Evolutionary conservation across 2,888 invertebrate species (phyloP), one percentile per base, ranked within the genome.

Genomic region (Thymelicus lineola): DNA sequence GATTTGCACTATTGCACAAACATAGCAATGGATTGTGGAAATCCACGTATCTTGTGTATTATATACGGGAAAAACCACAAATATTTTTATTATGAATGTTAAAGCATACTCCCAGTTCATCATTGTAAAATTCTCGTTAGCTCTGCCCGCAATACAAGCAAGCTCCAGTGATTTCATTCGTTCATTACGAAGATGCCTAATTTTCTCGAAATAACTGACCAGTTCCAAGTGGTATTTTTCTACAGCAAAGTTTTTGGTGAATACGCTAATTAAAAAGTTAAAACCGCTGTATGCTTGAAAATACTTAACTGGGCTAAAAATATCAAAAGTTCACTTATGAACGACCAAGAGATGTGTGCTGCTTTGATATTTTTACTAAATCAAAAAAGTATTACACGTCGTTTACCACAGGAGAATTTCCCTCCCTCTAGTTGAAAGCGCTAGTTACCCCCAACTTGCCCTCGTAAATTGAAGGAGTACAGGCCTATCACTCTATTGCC

Each of bases 71-170:
- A 48, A 63, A 45, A 53, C 71, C 75, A 72, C 73, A 73, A 72
- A 78, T 79, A 77, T 80, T 82, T 81, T 81, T 76, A 79, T 82
- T 77, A 75, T 74, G 75, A 74, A 83, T 69, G 48, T 58, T 85
- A 83, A 83, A 83, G 83, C 76, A 81, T 82, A 75, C 86, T 87
- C 75, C 75, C 79, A 84, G 85, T 88, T 87, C 85, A 86, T 86
- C 82, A 85, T 87, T 85, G 84, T 87, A 84, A 84, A 85, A 80
- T 82, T 82, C 87, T 90, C 86, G 86, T 89, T 89, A 89, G 87
- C 80, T 77, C 75, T 75, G 80, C 83, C 79, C 91, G 91, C 92
- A 92, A 92, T 92, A 87, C 83, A 91, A 79, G 77, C 82, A 79
- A 89, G 91, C 87, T 85, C 84, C 89, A 87, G 83, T 75, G 88